phyloP scores from a whole-genome alignment of 2,888 invertebrate species.

The Caprella mutica region DNA sequence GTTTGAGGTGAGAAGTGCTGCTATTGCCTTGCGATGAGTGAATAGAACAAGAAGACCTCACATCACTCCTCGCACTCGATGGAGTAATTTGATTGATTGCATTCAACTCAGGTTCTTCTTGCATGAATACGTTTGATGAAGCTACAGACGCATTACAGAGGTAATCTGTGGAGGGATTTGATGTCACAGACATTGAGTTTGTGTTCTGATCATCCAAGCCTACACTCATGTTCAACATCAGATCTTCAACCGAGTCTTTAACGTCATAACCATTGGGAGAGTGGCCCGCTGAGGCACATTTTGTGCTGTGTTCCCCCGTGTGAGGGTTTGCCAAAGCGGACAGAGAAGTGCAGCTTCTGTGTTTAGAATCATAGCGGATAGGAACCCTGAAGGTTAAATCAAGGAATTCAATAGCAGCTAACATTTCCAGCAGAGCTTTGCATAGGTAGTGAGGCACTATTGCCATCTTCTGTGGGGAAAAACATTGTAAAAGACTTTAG shows the following conservation, averaged over 20 bases:
- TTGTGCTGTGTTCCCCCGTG: not conserved
- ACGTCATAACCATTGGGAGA: constrained; percentile 10
- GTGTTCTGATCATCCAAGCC: constrained; percentile 6
- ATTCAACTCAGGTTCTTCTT: not conserved
- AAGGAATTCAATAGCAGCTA: constrained; percentile 6
- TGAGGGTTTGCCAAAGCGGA: not conserved
- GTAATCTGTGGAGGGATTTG: too few relatives aligned
- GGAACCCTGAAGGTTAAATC: constrained; percentile 4
- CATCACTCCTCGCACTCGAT: not conserved
- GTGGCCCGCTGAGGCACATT: too few relatives aligned
- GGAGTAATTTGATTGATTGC: not conserved
- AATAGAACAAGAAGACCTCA: constrained; percentile 6
- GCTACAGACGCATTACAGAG: too few relatives aligned
- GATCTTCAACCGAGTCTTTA: constrained; percentile 31
- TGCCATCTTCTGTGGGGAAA: too few relatives aligned
- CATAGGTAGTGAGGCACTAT: too few relatives aligned
- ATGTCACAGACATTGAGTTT: too few relatives aligned
- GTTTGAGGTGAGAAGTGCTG: not conserved
- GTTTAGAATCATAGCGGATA: not conserved
- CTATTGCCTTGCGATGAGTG: constrained; percentile 19
- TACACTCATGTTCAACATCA: constrained; percentile 34
- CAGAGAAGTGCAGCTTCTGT: not conserved
- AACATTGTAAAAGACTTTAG: too few relatives aligned
- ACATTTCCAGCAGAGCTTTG: constrained; percentile 2
- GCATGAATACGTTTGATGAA: not conserved